A percentile compares a stretch with the other conserved stretches of the same genome.
Conservation (phyloP, 2,113 vertebrate species). For the Sylvia atricapilla region DNA sequence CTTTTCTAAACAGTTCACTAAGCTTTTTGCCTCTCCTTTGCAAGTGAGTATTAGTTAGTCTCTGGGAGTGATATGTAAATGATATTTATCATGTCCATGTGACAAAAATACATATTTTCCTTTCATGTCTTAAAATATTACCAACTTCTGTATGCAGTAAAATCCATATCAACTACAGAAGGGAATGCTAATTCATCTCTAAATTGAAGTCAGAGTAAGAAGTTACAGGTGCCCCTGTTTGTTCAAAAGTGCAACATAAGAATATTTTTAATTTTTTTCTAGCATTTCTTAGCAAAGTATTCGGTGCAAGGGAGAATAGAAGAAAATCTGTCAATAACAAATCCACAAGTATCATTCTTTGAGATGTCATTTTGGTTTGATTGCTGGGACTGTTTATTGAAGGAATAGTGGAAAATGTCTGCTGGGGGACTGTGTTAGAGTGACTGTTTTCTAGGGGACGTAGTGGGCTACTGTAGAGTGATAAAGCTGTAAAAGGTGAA, state of each 20-base stretch:
- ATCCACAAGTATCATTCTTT: neutral
- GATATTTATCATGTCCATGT: neutral
- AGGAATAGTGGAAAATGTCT: neutral
- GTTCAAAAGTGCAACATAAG: neutral
- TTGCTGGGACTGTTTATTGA: neutral
- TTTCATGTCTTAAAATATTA: neutral
- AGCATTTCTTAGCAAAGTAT: neutral
- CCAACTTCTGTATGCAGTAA: neutral
- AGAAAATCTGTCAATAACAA: neutral
- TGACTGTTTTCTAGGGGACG: neutral
- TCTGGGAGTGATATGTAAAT: neutral
- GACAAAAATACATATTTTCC: neutral
- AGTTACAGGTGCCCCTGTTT: neutral
- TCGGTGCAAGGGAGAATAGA: neutral
- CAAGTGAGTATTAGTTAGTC: neutral
- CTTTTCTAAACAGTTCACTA: neutral
- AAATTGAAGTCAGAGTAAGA: neutral
- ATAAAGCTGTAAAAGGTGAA: neutral
- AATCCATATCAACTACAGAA: neutral
- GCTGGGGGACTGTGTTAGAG: neutral
- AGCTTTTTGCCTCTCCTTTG: neutral
- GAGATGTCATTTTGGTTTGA: neutral
- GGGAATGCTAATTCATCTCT: neutral
- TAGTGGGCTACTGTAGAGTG: neutral
- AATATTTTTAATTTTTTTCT: neutral